A percentile compares a stretch with the other conserved stretches of the same genome.
These are phyloP conservation scores for Azorinus chamasolen DNA, from an alignment of 2,888 invertebrate species.

Conservation along the genomic window DNA sequence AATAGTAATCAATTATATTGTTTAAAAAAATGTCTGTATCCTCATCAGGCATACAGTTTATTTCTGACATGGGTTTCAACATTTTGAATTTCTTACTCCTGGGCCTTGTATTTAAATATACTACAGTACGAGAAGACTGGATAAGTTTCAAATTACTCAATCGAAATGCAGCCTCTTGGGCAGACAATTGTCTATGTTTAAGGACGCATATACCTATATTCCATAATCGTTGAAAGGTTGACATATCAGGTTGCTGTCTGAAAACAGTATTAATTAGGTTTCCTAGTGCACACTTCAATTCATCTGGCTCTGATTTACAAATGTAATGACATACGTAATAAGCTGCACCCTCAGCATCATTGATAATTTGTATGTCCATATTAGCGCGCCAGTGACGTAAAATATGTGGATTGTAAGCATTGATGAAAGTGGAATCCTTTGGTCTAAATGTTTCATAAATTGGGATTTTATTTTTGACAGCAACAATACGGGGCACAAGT, in stretches of 20 bases:
- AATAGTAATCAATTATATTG: conserved; percentile 42
- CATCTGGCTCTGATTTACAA: conserved; percentile 46
- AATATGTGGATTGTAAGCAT: conserved; percentile 37
- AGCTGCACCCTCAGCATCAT: conserved; percentile 51
- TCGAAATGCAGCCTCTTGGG: conserved; percentile 51
- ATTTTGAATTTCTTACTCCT: conserved; percentile 25
- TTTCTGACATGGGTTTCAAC: conserved; percentile 9
- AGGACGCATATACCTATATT: conserved; percentile 47
- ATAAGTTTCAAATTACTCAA: conserved; percentile 32
- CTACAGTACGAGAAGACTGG: conserved; percentile 15
- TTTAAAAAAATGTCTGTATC: conserved; percentile 29
- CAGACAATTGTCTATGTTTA: conserved; percentile 33
- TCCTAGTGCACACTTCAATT: conserved; percentile 35
- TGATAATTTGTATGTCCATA: conserved; percentile 45
- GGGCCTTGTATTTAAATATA: conserved; percentile 34
- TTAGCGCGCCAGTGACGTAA: conserved; percentile 47
- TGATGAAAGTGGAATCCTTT: conserved; percentile 8
- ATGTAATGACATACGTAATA: conserved; percentile 47
- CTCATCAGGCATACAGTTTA: conserved; percentile 1
- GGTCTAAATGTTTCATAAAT: conserved; percentile 33
- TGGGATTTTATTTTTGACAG: conserved; percentile 30
- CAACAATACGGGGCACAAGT: too few relatives aligned
- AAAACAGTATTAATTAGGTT: conserved; percentile 25
- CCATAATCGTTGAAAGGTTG: conserved; percentile 14
- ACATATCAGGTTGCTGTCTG: conserved; percentile 4